Percentiles rank a stretch among this genome's conserved stretches.
Conservation (phyloP, 2,113 vertebrate species). For the Lipotes vexillifer region DNA sequence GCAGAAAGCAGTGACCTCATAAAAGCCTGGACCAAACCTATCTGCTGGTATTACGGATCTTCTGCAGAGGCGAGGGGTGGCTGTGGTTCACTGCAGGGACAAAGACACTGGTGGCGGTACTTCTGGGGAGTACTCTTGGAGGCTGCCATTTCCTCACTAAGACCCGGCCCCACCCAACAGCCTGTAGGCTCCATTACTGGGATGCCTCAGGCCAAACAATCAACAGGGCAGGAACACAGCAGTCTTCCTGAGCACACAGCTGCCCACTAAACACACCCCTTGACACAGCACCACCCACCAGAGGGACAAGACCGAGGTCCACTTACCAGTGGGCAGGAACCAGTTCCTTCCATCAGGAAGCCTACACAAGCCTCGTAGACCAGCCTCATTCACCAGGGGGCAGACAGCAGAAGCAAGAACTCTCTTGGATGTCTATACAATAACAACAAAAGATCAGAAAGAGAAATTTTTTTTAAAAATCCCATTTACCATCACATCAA, state of each 20-base stretch:
- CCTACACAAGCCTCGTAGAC: neutral
- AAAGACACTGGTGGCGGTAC: neutral
- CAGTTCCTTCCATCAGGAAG: neutral
- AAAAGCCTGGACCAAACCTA: neutral
- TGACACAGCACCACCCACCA: neutral
- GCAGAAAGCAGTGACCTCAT: neutral
- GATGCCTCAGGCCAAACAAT: neutral
- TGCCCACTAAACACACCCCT: neutral
- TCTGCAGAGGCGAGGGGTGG: neutral
- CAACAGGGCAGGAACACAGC: neutral
- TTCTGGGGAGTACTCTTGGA: neutral
- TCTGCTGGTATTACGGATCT: neutral
- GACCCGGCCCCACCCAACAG: neutral
- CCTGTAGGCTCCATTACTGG: neutral
- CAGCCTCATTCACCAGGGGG: neutral
- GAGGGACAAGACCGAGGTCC: neutral
- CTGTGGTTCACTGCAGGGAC: neutral
- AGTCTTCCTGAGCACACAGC: neutral
- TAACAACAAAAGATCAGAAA: neutral
- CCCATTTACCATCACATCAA: neutral
- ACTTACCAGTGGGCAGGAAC: neutral
- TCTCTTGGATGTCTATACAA: neutral
- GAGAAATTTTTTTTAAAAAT: neutral
- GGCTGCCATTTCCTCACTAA: neutral
- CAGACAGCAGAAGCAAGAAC: neutral